Base-by-base conservation (phyloP, 2,888 invertebrate species). In the Byasa hedistus region DNA sequence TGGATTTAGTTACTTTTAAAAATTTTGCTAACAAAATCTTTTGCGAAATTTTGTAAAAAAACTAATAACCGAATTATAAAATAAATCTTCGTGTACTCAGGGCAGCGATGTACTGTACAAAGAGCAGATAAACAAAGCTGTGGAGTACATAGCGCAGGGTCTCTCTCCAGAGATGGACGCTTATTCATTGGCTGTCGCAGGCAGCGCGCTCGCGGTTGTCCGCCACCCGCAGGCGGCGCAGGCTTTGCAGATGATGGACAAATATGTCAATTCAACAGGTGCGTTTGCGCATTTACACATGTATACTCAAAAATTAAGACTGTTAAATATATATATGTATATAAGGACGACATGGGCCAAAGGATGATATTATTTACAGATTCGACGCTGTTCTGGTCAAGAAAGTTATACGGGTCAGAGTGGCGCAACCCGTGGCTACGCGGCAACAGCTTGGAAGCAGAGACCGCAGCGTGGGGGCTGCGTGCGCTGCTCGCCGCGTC, bases 391-490 rank as follows among this genome's bases (percentile, higher is more conserved):
- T 92, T 85, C 79, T 92, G 92, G 92, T 83, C 88, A 0, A 83
- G 91, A 0, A 79, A 79, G 39, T 70, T 88, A 1, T 72, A 79
- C 0, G 85, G 83, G 4, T 75, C 79, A 0, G 91, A 91, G 72
- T 86, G 86, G 85, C 84, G 86, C 56, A 92, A 90, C 75, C 91
- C 92, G 0, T 91, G 92, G 89, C 76, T 86, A 70, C 79, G 74
- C 39, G 83, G 80, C 64, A 90, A 89, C 77, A 89, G 83, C 63
- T 69, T 88, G 48, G 88, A 86, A 73, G 90, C 98, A 5, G 97
- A 97, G 83, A 96, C 97, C 74, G 98, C 98, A 0, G 95, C 98
- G 0, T 99, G 98, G 84, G 96, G 95, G 0, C 87, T 99, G 65
- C 90, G 98, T 65, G 94, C 96, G 0, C 94, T 94, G 79, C 77